Conservation (phyloP, 2,113 vertebrate genomes). For the Tachysurus fulvidraco region DNA sequence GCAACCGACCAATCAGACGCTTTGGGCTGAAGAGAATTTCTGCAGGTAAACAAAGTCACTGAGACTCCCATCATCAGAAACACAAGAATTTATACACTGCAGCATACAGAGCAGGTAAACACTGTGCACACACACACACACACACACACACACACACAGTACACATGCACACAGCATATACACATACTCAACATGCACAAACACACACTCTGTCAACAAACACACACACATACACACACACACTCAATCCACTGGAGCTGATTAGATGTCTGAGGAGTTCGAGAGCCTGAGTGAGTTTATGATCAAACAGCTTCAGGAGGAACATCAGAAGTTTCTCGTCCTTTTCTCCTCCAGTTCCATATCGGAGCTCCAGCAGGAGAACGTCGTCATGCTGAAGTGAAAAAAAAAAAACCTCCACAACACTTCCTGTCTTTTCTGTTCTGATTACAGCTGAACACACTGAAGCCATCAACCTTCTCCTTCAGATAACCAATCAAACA, state of each 20-base stretch:
- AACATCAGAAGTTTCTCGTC: background rate
- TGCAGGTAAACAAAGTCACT: background rate
- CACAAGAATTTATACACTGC: background rate
- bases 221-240: conserved; percentile 4
- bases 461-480: background rate
- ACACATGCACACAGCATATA: background rate
- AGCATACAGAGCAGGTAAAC: background rate
- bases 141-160: background rate
- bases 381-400: background rate
- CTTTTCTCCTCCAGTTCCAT: background rate
- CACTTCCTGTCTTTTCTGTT: background rate
- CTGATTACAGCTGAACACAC: background rate
- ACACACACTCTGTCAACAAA: background rate
- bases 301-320: conserved; percentile 1
- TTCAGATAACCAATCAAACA: background rate
- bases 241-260: conserved; percentile 2
- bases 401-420: background rate
- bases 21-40: background rate
- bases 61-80: background rate
- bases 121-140: background rate
- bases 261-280: conserved; percentile 10
- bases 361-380: background rate
- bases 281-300: conserved; percentile 25
- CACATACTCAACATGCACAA: background rate
- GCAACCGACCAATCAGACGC: background rate